Evolutionary conservation across 2,113 vertebrate species (phyloP).

Genomic region (Xenopus laevis): DNA sequence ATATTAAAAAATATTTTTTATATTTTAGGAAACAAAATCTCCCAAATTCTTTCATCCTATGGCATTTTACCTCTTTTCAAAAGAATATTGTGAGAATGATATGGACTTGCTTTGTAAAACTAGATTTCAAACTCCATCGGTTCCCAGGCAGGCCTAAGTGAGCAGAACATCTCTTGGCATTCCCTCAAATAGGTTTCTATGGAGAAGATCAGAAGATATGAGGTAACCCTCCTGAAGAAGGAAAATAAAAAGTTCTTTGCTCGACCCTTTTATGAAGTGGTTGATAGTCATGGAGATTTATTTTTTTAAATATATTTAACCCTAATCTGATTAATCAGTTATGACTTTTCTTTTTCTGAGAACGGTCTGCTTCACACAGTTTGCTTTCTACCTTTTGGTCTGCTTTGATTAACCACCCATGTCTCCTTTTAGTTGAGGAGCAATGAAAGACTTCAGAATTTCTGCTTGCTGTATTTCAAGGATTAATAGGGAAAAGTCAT

Average conservation of each 20-base stretch:
- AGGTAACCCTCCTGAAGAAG: constrained; percentile 46
- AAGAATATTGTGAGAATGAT: too few relatives aligned
- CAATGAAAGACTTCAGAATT: constrained; percentile 56
- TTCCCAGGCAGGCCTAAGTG: not conserved
- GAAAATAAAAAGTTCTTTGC: constrained; percentile 30
- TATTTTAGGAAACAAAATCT: too few relatives aligned
- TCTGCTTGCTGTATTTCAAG: constrained; percentile 54
- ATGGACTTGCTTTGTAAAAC: not conserved
- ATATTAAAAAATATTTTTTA: too few relatives aligned
- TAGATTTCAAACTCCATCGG: constrained; percentile 1
- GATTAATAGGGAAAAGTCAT: constrained; percentile 58
- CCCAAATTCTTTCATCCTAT: too few relatives aligned
- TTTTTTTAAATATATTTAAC: constrained; percentile 27
- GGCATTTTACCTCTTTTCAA: too few relatives aligned
- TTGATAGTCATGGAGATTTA: constrained; percentile 38
- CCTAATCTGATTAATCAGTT: constrained; percentile 48
- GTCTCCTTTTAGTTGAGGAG: constrained; percentile 49
- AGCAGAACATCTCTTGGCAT: constrained; percentile 24
- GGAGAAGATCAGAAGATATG: constrained; percentile 52
- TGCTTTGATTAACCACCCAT: constrained; percentile 59
- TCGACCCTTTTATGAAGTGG: constrained; percentile 46
- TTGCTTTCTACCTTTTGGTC: constrained; percentile 50
- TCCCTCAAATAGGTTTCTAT: constrained; percentile 50
- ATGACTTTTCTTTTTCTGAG: constrained; percentile 49
- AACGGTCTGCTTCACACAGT: constrained; percentile 45